These are phyloP conservation scores for Fregata magnificens DNA, from an alignment of 2,113 vertebrate genomes.

Conservation along the genomic window DNA sequence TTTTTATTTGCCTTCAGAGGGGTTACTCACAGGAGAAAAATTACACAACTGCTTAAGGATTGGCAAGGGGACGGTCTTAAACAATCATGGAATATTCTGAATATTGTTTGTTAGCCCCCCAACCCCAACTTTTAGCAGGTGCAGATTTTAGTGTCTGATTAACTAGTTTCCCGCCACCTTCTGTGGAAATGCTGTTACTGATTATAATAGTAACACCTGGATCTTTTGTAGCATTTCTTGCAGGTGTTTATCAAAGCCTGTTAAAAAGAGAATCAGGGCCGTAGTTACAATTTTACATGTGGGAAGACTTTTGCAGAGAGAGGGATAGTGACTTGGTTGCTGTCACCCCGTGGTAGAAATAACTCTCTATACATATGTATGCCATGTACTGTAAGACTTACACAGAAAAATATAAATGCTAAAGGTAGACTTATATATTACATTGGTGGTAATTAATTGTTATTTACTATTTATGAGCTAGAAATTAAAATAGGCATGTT, in stretches of 20 bases:
- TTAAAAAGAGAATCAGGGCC: neutral
- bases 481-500: neutral
- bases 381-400: neutral
- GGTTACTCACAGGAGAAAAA: neutral
- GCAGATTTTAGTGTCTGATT: neutral
- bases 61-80: neutral
- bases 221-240: neutral
- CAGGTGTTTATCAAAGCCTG: neutral
- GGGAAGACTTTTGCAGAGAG: neutral
- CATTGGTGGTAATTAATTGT: neutral
- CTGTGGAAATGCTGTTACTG: neutral
- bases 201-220: neutral
- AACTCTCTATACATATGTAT: neutral
- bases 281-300: neutral
- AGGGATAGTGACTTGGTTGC: neutral
- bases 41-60: neutral
- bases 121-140: neutral
- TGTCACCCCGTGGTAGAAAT: neutral
- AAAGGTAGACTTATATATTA: neutral
- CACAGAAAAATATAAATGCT: neutral
- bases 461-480: neutral
- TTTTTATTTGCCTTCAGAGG: neutral
- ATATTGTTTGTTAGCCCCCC: neutral
- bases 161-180: neutral
- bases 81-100: neutral